A percentile compares a stretch with the other conserved stretches of the same genome.
phyloP scores from a whole-genome alignment of 2,113 vertebrate genomes.

The Pionites leucogaster region DNA sequence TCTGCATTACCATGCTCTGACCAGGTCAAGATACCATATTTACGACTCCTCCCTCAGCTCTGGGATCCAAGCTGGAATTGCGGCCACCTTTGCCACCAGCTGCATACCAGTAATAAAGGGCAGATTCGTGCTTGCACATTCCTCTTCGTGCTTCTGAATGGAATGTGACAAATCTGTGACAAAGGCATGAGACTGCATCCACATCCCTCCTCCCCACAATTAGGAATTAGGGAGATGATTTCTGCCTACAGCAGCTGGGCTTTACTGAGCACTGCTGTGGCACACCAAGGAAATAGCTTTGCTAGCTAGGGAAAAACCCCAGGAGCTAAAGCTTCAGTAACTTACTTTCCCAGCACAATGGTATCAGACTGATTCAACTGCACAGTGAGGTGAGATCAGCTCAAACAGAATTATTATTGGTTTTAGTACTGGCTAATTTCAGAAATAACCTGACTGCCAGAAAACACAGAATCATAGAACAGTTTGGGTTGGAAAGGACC shows the following conservation, averaged over 20 bases:
- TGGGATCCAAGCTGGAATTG: accelerated
- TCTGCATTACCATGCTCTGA: accelerated
- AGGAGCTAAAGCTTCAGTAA: not conserved
- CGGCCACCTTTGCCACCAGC: not conserved
- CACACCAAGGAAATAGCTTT: not conserved
- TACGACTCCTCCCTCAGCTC: not conserved
- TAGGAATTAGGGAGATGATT: not conserved
- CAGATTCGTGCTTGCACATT: not conserved
- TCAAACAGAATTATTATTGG: accelerated
- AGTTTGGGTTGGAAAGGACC: no score
- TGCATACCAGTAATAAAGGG: not conserved
- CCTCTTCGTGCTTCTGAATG: accelerated
- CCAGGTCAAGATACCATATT: not conserved
- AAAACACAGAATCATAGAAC: not conserved
- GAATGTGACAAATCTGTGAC: accelerated
- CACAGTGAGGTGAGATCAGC: not conserved
- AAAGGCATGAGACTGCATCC: not conserved
- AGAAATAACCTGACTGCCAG: not conserved
- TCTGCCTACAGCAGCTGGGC: not conserved
- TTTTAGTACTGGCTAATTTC: not conserved
- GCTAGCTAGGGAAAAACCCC: not conserved
- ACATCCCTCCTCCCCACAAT: not conserved
- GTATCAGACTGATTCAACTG: not conserved
- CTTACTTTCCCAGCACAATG: not conserved
- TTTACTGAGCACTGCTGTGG: accelerated